phyloP scores from a whole-genome alignment of 2,888 invertebrate genomes.

The Suillia variegata region DNA sequence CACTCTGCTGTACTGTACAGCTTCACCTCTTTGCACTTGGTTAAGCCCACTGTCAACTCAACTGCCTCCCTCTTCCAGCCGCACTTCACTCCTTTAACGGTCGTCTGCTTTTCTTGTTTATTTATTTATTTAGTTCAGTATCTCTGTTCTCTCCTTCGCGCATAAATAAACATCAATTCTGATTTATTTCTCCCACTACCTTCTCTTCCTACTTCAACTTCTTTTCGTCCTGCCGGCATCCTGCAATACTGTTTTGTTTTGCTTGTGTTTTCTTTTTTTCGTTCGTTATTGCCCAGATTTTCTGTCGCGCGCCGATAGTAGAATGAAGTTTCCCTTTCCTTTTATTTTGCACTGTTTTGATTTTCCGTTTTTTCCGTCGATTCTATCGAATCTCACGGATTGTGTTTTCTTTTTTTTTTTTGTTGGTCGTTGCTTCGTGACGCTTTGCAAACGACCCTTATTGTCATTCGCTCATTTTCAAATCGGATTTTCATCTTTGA shows the following conservation, averaged over 20 bases:
- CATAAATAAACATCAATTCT: constrained; percentile 1
- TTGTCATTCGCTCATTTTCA: constrained; percentile 56
- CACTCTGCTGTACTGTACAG: too few species aligned
- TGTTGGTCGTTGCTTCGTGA: neutral
- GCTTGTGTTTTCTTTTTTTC: neutral
- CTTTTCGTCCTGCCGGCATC: neutral
- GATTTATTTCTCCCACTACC: neutral
- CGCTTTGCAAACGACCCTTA: constrained; percentile 41
- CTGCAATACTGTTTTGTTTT: neutral
- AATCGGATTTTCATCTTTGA: constrained; percentile 54
- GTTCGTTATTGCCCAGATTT: too few species aligned
- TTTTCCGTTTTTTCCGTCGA: neutral
- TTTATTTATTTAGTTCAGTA: neutral
- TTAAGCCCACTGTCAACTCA: too few species aligned
- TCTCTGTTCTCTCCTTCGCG: neutral
- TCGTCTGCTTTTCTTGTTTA: neutral
- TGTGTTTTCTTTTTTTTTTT: neutral
- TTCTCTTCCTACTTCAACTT: neutral
- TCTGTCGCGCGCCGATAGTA: neutral
- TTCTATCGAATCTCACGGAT: neutral
- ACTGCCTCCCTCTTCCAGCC: too few species aligned
- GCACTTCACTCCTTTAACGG: too few species aligned
- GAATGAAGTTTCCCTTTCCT: neutral
- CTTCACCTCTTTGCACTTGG: too few species aligned
- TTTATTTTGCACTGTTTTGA: neutral